Evolutionary conservation across 2,797 vertebrate species (phyloP).

Genomic region (Sebastiscus albofasciatus): DNA sequence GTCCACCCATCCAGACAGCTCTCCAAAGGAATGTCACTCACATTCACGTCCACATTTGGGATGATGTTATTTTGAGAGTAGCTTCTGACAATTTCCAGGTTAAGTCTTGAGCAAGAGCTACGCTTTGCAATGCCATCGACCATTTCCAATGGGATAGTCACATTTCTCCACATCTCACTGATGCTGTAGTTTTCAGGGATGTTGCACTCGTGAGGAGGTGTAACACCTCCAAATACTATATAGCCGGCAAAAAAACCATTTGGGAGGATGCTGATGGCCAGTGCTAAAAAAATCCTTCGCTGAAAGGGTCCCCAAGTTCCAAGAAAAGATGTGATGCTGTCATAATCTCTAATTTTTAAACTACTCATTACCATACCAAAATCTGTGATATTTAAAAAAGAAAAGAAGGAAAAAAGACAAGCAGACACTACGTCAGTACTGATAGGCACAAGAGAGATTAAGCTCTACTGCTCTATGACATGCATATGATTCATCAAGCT

Average conservation of each 20-base stretch:
- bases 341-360: constrained; percentile 79
- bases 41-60: constrained; percentile 83
- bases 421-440: neutral
- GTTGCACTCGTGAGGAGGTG: constrained; percentile 82
- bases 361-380: neutral
- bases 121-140: constrained; percentile 42
- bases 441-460: neutral
- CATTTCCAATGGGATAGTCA: constrained; percentile 80
- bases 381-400: neutral
- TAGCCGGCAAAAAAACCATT: constrained; percentile 87
- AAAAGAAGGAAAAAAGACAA: neutral
- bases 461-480: neutral
- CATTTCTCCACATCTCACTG: constrained; percentile 84
- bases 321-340: constrained; percentile 82
- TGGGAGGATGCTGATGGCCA: constrained; percentile 88
- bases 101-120: constrained; percentile 84
- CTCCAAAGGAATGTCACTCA: constrained; percentile 82
- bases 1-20: constrained; percentile 82
- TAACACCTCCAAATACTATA: constrained; percentile 82
- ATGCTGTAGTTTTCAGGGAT: constrained; percentile 82
- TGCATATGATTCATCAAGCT: neutral
- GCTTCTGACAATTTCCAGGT: constrained; percentile 76
- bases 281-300: constrained; percentile 84
- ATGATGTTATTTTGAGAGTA: constrained; percentile 77
- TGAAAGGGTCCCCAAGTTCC: constrained; percentile 88